phyloP scores from a whole-genome alignment of 2,888 invertebrate species.

The Allygus modestus region DNA sequence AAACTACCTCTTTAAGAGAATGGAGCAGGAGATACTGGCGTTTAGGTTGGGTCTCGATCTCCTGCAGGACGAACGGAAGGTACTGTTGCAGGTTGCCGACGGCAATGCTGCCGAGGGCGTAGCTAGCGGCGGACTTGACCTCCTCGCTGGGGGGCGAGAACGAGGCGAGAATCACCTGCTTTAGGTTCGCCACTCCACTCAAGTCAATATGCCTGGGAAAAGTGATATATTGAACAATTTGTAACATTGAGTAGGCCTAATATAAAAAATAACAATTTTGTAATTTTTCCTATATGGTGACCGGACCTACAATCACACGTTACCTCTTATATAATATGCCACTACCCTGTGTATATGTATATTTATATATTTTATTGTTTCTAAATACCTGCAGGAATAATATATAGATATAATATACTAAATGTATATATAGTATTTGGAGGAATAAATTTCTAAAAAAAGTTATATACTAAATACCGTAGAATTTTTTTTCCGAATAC shows the following conservation, averaged over 20 bases:
- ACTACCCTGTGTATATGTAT: too few species aligned
- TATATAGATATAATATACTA: too few species aligned
- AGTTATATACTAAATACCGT: too few species aligned
- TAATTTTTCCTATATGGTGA: too few species aligned
- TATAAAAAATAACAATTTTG: too few species aligned
- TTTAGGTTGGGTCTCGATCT: constrained; percentile 96
- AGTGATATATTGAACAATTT: constrained; percentile 15
- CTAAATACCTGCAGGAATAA: too few species aligned
- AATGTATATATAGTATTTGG: too few species aligned
- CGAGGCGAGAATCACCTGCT: constrained; percentile 89
- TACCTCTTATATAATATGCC: too few species aligned
- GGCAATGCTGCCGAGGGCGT: constrained; percentile 96
- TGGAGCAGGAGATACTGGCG: constrained; percentile 97
- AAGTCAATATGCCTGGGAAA: constrained; percentile 78
- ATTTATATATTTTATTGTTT: too few species aligned
- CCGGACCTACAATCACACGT: too few species aligned
- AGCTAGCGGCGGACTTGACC: constrained; percentile 98
- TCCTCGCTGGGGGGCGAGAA: constrained; percentile 96
- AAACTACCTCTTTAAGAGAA: constrained; percentile 97
- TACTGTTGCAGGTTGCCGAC: constrained; percentile 96
- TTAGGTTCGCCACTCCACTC: constrained; percentile 78
- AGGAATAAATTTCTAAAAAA: too few species aligned
- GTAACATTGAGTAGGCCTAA: constrained; percentile 2
- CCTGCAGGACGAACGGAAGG: constrained; percentile 94
- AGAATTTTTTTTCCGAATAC: too few species aligned